phyloP scores from a whole-genome alignment of 2,797 vertebrate species.

The Phoebastria nigripes region DNA sequence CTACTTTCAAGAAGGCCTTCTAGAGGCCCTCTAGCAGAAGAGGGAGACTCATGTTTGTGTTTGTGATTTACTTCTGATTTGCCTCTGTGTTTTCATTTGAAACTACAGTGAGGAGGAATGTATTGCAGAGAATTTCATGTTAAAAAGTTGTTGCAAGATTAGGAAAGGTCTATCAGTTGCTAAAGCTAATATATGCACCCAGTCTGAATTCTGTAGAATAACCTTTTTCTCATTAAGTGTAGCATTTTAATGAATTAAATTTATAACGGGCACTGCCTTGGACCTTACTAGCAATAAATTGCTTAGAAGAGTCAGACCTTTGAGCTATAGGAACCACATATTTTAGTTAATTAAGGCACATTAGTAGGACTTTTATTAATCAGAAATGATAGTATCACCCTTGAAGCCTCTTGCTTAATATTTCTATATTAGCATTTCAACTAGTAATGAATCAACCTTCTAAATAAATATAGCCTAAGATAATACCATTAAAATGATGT shows the following conservation, averaged over 20 bases:
- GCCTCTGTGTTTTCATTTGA: background rate
- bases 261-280: background rate
- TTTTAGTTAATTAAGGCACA: conserved; percentile 45
- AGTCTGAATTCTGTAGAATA: background rate
- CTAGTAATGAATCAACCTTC: conserved; percentile 10
- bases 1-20: background rate
- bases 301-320: conserved; percentile 14
- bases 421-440: conserved; percentile 19
- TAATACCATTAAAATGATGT: background rate
- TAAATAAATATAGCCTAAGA: conserved; percentile 26
- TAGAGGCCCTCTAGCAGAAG: background rate
- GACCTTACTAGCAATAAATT: conserved; percentile 17
- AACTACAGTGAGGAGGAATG: background rate
- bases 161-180: background rate
- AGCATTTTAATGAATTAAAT: conserved; percentile 23
- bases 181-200: background rate
- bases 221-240: conserved; percentile 18
- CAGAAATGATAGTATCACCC: conserved; percentile 14
- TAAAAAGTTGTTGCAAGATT: background rate
- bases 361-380: conserved; percentile 32
- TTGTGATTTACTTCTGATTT: background rate
- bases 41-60: background rate
- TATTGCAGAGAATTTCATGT: background rate
- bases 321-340: background rate
- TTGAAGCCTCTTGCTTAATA: conserved; percentile 8